phyloP scores from a whole-genome alignment of 2,797 vertebrate genomes.

The Melanotaenia maccullochi region DNA sequence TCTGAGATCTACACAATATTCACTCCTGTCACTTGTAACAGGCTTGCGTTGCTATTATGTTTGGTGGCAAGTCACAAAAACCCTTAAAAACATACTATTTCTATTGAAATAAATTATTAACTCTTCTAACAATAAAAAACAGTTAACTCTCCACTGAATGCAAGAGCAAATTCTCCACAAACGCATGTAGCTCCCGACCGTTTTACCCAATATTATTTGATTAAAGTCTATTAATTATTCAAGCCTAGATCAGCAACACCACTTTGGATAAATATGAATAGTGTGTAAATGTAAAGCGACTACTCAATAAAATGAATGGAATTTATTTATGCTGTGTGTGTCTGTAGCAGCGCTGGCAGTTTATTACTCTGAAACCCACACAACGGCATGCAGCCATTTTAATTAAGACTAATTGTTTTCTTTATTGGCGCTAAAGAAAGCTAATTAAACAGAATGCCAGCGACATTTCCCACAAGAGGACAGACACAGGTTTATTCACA shows the following conservation, averaged over 20 bases:
- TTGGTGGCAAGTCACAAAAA: conserved; percentile 30
- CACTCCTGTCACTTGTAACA: conserved; percentile 65
- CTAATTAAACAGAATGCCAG: conserved; percentile 79
- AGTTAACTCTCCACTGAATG: background rate
- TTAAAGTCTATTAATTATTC: conserved; percentile 68
- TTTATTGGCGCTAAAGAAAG: conserved; percentile 71
- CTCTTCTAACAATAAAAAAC: conserved; percentile 8
- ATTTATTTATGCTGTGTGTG: conserved; percentile 66
- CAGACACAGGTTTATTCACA: conserved; percentile 60
- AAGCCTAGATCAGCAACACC: conserved; percentile 43
- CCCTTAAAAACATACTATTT: conserved; percentile 29
- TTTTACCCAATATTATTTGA: conserved; percentile 32
- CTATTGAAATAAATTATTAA: conserved; percentile 57
- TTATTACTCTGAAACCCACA: conserved; percentile 75
- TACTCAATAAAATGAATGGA: conserved; percentile 50
- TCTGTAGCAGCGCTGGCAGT: conserved; percentile 31
- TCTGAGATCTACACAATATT: conserved; percentile 74
- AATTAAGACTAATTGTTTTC: conserved; percentile 85
- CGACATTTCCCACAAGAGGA: conserved; percentile 76
- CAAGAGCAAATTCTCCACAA: conserved; percentile 18
- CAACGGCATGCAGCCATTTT: conserved; percentile 68
- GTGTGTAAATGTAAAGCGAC: conserved; percentile 60
- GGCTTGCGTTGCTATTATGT: conserved; percentile 59
- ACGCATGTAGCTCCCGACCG: conserved; percentile 4
- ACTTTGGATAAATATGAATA: conserved; percentile 56